Base-by-base conservation (phyloP, 23 tunicate genomes). In the Ciona savignyi region DNA sequence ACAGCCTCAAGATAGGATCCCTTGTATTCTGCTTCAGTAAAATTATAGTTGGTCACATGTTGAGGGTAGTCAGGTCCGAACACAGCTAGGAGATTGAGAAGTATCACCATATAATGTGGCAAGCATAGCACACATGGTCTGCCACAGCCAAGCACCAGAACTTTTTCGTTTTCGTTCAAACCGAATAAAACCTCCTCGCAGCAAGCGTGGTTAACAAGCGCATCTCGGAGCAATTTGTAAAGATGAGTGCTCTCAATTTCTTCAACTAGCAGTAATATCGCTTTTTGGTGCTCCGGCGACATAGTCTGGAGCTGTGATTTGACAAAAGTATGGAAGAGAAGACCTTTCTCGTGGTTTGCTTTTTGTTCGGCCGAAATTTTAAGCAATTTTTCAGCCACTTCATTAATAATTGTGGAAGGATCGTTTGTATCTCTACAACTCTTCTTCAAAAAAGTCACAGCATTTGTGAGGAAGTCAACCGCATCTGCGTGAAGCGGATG, bases 241-340 rank as follows among this genome's bases (percentile, higher is more conserved):
- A 87, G 62, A 6, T 65, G 19, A 1, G 74, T 66, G 29, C 34
- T 35, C 29, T 88, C 87, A 31, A 88, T 77, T 1, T 66, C 77
- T 60, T 62, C 51, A 21, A 88, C 66, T 33, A 88, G 76, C 4
- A 63, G 1, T 1, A 23, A 24, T 1, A 88, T 72, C 11, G 96
- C 87, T 25, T 72, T 65, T 60, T 75, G 83, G 60, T 88, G 96
- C 28, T 81, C 83, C 1, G 87, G 87, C 0, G 86, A 73, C 29
- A 71, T 33, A 20, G 31, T 22, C 28, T 77, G 72, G 26, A 88
- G 22, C 3, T 81, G 63, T 0, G 48, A 32, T 61, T 67, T 34
- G 19, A 60, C 60, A 2, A 67, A 32, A 15, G 65, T 65, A n/a
- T 75, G 42, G 24, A 81, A 81, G 29, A 81, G 65, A 1, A 81